A percentile compares a stretch with the other conserved stretches of the same genome.
These are phyloP conservation scores for Rhingia campestris DNA, from an alignment of 2,888 invertebrate genomes.

Conservation along the genomic window DNA sequence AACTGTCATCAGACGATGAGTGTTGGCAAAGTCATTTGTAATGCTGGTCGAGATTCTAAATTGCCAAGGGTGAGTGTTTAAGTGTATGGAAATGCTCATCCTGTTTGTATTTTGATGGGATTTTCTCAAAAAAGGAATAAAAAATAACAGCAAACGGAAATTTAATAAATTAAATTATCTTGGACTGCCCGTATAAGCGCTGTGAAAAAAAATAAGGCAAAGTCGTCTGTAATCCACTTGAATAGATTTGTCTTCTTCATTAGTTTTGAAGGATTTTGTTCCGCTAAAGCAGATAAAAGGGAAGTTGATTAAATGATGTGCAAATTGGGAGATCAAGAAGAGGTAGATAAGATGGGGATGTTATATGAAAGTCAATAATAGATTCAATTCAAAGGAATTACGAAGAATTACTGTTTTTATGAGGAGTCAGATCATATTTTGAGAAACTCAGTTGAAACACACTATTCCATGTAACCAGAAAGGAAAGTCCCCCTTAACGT, in stretches of 20 bases:
- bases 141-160: slow-evolving; percentile 11
- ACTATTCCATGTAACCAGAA: too few relatives aligned
- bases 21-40: slow-evolving; percentile 57
- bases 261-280: slow-evolving; percentile 9
- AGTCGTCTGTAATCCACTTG: slow-evolving; percentile 22
- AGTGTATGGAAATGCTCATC: neutral
- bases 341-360: slow-evolving; percentile 1
- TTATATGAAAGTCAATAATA: too few relatives aligned
- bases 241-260: slow-evolving; percentile 34
- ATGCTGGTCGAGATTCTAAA: slow-evolving; percentile 20
- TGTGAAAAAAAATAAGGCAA: neutral
- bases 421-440: too few relatives aligned
- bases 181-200: slow-evolving; percentile 17
- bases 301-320: slow-evolving; percentile 31
- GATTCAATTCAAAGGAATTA: too few relatives aligned
- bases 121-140: slow-evolving; percentile 13
- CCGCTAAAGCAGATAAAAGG: neutral
- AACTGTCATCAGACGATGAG: slow-evolving; percentile 42
- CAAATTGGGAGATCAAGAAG: slow-evolving; percentile 20
- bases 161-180: slow-evolving; percentile 46
- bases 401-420: too few relatives aligned
- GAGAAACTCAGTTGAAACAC: too few relatives aligned
- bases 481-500: too few relatives aligned
- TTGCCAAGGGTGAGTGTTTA: too few relatives aligned
- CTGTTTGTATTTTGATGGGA: neutral